Evolutionary conservation across 1,140 invertebrate species (phyloP), one percentile per base, ranked within the genome.

Genomic region (Mylabris phalerata): DNA sequence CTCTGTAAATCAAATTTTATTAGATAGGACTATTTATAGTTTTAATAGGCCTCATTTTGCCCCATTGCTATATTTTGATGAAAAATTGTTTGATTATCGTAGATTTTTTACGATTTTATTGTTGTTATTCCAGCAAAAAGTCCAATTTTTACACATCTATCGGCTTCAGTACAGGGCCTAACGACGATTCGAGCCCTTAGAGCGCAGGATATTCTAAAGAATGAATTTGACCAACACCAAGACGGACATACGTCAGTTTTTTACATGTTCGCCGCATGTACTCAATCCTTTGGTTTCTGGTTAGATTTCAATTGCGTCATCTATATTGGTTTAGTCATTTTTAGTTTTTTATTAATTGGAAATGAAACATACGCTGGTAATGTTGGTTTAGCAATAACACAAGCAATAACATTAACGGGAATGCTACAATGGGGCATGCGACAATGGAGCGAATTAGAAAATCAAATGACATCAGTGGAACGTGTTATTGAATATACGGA

Each of bases 351-450:
- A 7, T 55, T 52, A 38, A 64, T 67, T 48, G 56, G 61, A n/a
- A 52, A 64, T 47, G 77, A 74, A 9, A 73, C 64, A 57, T 70
- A 78, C 60, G 84, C 84, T 46, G 86, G 87, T 13, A 80, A 88
- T 43, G 87, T 91, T 6, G 90, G 89, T 9, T 68, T 92, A 59
- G 85, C 86, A 5, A 84, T 92, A 54, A 88, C 87, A 1, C 87
- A 89, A 67, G 84, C 85, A 2, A 84, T 91, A 73, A 81, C 82
- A 1, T 76, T 92, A 62, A 88, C 85, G 9, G 87, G 88, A 7
- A 84, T 87, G 80, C 86, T 90, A 71, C 87, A 90, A 75, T 90
- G 88, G 87, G 85, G 84, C 38, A 86, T 90, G 75, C 73, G 88
- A 42, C 87, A 90, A 71, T 86, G 83, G 59, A 85, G 87, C 0